These are phyloP conservation scores for Lepidonotus clava DNA, from an alignment of 2,888 invertebrate species.

Conservation along the genomic window DNA sequence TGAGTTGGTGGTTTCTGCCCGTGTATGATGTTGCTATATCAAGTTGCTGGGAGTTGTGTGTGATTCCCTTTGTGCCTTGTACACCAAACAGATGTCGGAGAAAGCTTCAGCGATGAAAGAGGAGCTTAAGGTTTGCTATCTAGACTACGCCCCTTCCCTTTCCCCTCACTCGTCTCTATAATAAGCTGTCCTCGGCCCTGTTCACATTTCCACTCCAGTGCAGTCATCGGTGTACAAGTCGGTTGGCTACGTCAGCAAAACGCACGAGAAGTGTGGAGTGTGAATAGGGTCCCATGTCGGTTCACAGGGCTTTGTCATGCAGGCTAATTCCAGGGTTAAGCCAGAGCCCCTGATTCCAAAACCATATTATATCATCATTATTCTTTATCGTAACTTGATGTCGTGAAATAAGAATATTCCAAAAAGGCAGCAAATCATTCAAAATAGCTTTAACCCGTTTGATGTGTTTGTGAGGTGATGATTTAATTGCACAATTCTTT, in stretches of 20 bases:
- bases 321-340: not conserved
- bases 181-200: not conserved
- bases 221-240: not conserved
- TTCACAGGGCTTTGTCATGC: constrained; percentile 12
- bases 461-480: too few relatives aligned
- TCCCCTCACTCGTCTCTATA: constrained; percentile 8
- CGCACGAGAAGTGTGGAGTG: not conserved
- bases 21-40: too few relatives aligned
- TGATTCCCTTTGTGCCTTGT: not conserved
- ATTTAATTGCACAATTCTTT: too few relatives aligned
- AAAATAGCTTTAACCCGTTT: too few relatives aligned
- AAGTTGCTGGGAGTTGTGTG: too few relatives aligned
- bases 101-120: not conserved
- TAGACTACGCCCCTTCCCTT: constrained; percentile 34
- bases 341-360: not conserved
- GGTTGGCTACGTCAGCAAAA: not conserved
- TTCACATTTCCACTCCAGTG: constrained; percentile 3
- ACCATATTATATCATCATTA: not conserved
- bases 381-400: too few relatives aligned
- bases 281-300: not conserved
- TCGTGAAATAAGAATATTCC: too few relatives aligned
- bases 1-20: too few relatives aligned
- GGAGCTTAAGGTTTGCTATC: constrained; percentile 39
- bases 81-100: not conserved
- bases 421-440: too few relatives aligned